Conservation (phyloP, 2,113 vertebrate genomes). For the Lagopus muta region DNA sequence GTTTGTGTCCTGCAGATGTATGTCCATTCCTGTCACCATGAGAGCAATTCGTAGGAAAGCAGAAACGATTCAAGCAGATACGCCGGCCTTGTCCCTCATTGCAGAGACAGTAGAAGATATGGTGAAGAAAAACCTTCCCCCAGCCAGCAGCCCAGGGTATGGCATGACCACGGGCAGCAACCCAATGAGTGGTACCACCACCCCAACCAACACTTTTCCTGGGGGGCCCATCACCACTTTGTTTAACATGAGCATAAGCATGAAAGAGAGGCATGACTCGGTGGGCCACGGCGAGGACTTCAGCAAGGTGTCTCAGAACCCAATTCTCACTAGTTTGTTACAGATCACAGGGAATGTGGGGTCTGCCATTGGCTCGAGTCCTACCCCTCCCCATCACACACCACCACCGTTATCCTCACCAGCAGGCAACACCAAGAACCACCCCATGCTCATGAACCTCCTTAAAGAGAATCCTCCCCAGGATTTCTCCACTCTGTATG, state of each 20-base stretch:
- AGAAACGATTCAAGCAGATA: conserved; percentile 98
- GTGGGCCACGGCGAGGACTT: conserved; percentile 91
- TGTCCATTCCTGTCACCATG: conserved; percentile 99
- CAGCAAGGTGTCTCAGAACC: conserved; percentile 98
- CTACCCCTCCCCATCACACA: conserved; percentile 94
- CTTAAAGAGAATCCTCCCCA: conserved; percentile 97
- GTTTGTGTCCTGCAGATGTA: conserved; percentile 85
- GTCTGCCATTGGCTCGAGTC: conserved; percentile 88
- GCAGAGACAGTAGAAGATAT: conserved; percentile 98
- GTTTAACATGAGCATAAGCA: conserved; percentile 88
- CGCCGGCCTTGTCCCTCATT: conserved; percentile 94
- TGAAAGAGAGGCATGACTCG: conserved; percentile 87
- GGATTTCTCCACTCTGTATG: conserved; percentile 93
- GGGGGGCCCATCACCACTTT: conserved; percentile 89
- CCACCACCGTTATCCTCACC: conserved; percentile 95
- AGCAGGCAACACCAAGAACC: conserved; percentile 98
- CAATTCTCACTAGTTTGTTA: conserved; percentile 96
- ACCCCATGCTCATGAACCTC: conserved; percentile 99
- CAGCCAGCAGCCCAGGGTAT: conserved; percentile 94
- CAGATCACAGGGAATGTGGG: conserved; percentile 96
- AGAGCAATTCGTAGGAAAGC: conserved; percentile 96
- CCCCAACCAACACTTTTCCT: conserved; percentile 88
- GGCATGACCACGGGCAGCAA: conserved; percentile 90
- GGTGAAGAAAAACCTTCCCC: conserved; percentile 97
- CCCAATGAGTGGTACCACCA: conserved; percentile 88